phyloP scores from a whole-genome alignment of 1,140 invertebrate genomes.

The Bombus ignitus region DNA sequence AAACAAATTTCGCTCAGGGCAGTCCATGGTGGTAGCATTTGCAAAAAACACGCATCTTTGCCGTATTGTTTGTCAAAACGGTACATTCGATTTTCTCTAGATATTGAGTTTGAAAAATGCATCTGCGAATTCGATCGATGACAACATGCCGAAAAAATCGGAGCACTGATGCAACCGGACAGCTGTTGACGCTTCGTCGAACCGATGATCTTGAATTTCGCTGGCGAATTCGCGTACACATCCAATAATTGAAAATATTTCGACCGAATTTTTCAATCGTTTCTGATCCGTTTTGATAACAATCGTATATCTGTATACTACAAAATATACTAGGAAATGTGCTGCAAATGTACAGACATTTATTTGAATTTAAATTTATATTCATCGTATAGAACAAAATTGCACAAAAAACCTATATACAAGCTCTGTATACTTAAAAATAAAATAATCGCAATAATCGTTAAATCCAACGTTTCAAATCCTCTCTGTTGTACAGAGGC shows the following conservation, averaged over 20 bases:
- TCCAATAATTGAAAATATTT: not conserved
- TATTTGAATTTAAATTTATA: not conserved
- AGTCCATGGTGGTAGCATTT: not conserved
- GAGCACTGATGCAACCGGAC: not conserved
- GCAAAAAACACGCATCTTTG: not conserved
- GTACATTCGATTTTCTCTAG: not conserved
- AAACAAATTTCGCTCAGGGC: constrained; percentile 24
- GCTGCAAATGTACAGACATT: no score
- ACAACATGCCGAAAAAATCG: not conserved
- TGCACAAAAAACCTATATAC: no score
- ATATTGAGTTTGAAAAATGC: constrained; percentile 22
- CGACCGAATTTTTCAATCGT: not conserved
- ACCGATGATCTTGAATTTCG: not conserved
- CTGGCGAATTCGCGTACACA: not conserved
- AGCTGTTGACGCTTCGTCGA: not conserved
- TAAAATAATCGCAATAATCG: not conserved
- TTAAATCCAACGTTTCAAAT: no score
- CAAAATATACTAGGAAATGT: not conserved
- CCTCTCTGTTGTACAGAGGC: not conserved
- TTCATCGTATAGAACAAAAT: not conserved
- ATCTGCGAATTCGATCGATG: not conserved
- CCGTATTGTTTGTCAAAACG: constrained; percentile 4
- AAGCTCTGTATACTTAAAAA: not conserved
- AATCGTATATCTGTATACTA: not conserved
- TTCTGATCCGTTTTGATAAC: not conserved